Percentiles rank a stretch among this genome's conserved stretches.
phyloP scores from a whole-genome alignment of 2,888 invertebrate genomes.

The Pandemis heparana region DNA sequence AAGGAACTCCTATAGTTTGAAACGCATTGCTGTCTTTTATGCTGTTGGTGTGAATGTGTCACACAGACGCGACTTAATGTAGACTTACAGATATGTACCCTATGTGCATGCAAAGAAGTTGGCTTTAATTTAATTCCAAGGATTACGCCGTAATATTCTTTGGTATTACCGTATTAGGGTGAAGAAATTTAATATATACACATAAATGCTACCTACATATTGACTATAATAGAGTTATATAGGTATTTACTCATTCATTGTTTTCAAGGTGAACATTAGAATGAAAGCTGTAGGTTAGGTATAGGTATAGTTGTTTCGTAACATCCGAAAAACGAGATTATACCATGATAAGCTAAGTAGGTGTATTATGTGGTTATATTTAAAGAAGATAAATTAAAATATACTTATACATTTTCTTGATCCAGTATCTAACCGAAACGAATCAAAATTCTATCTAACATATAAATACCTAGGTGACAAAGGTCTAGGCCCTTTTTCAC shows the following conservation, averaged over 20 bases:
- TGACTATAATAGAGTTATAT: neutral
- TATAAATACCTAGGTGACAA: no score
- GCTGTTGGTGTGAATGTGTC: no score
- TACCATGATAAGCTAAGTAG: neutral
- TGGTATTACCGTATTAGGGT: neutral
- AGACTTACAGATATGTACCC: no score
- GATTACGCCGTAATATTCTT: neutral
- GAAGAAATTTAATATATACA: neutral
- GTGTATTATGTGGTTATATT: neutral
- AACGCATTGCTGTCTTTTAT: no score
- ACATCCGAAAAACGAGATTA: neutral
- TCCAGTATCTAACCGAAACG: no score
- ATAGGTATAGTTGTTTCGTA: neutral
- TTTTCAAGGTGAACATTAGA: constrained; percentile 6
- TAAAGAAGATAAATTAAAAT: neutral
- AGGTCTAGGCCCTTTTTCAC: no score
- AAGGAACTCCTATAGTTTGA: no score
- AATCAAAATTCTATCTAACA: no score
- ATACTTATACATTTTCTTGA: no score
- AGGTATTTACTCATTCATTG: neutral
- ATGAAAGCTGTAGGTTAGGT: constrained; percentile 1
- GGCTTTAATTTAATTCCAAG: no score
- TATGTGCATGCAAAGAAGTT: no score
- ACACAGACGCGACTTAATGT: no score
- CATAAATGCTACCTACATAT: neutral